Evolutionary conservation across 2,113 vertebrate species (phyloP).

Genomic region (Pseudorasbora parva): DNA sequence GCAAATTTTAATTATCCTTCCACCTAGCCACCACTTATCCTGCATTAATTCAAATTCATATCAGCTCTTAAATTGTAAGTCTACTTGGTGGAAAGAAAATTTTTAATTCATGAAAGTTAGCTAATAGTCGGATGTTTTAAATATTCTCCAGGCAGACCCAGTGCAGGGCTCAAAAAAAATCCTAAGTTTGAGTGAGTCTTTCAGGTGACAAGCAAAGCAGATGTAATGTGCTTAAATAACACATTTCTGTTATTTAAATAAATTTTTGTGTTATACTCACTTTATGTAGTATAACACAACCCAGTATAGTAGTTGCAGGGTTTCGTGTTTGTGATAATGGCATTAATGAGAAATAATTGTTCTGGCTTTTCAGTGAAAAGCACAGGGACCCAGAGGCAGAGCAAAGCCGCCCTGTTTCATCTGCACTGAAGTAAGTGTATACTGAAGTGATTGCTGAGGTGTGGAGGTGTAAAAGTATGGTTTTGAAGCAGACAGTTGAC

Average conservation of each 20-base stretch:
- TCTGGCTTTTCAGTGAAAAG: conserved; percentile 23
- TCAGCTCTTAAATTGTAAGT: conserved; percentile 31
- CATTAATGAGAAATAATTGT: background rate
- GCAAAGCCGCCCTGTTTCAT: conserved; percentile 26
- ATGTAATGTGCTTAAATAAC: background rate
- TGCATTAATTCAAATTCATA: conserved; percentile 31
- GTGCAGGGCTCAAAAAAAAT: background rate
- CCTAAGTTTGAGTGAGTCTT: background rate
- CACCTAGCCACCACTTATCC: conserved; percentile 36
- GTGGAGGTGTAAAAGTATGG: conserved; percentile 49
- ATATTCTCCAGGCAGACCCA: background rate
- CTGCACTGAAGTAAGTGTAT: background rate
- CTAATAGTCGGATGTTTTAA: conserved; percentile 14
- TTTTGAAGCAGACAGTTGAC: conserved; percentile 39
- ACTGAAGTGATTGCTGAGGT: conserved; percentile 23
- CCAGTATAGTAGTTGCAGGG: too few relatives aligned
- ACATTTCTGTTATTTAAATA: too few relatives aligned
- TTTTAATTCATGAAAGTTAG: conserved; percentile 10
- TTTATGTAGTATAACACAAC: too few relatives aligned
- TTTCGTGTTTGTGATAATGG: background rate
- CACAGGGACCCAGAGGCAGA: conserved; percentile 63
- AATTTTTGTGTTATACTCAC: too few relatives aligned
- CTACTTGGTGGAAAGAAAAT: conserved; percentile 4
- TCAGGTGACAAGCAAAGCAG: background rate
- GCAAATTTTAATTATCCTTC: conserved; percentile 48